phyloP scores from a whole-genome alignment of 35 echinoderm and acorn worm species.

The Hemicentrotus pulcherrimus region DNA sequence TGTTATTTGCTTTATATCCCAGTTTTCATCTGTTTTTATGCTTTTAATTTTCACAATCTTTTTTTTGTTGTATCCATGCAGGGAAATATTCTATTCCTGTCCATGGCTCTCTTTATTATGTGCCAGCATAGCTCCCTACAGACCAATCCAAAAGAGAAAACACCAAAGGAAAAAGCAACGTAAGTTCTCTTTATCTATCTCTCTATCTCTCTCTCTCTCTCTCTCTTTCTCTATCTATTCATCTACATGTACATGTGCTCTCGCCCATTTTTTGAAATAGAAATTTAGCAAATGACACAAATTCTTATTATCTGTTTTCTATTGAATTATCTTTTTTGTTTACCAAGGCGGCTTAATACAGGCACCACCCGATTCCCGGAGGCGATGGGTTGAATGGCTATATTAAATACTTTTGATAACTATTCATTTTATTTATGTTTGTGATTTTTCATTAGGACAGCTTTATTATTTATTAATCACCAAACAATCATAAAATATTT shows the following conservation, averaged over 20 bases:
- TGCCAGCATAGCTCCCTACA: constrained; percentile 87
- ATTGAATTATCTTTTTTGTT: too few species aligned
- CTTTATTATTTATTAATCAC: too few species aligned
- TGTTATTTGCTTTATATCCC: too few species aligned
- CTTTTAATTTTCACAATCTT: background rate
- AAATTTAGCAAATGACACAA: too few species aligned
- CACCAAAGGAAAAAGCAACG: constrained; percentile 83
- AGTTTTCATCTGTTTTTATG: too few species aligned
- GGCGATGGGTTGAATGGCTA: too few species aligned
- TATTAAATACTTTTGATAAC: too few species aligned
- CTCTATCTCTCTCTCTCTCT: background rate
- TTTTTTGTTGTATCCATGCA: background rate
- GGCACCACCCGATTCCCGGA: too few species aligned
- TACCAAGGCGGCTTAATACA: too few species aligned
- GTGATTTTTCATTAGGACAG: background rate
- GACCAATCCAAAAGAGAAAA: constrained; percentile 89
- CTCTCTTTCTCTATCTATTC: background rate
- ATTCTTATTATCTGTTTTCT: too few species aligned
- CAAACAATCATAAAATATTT: background rate
- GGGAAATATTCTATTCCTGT: constrained; percentile 86
- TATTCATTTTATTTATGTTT: constrained; percentile 8
- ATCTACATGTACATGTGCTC: too few species aligned
- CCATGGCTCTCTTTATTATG: constrained; percentile 96
- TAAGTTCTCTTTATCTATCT: constrained; percentile 56
- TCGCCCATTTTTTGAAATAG: too few species aligned